phyloP scores from a whole-genome alignment of 2,113 vertebrate genomes.

The Seriola quinqueradiata region DNA sequence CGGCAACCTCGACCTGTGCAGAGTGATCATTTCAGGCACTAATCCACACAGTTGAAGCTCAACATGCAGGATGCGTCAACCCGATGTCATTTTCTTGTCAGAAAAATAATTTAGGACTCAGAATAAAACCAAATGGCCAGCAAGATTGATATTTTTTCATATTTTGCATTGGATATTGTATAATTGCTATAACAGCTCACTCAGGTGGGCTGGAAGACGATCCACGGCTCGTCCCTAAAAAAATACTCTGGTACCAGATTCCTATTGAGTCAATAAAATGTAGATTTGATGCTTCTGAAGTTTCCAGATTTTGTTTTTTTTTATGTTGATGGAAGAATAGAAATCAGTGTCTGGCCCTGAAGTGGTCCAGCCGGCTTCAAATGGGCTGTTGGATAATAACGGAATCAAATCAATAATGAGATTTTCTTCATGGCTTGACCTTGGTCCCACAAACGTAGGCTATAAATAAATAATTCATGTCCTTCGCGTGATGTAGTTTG shows the following conservation, averaged over 20 bases:
- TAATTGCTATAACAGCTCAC: neutral
- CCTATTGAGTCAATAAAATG: neutral
- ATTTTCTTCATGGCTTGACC: neutral
- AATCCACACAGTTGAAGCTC: neutral
- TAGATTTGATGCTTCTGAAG: neutral
- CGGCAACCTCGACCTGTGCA: neutral
- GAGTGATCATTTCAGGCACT: neutral
- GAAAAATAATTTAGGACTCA: neutral
- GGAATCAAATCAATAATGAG: neutral
- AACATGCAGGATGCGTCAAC: too few relatives aligned
- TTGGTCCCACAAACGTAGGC: neutral
- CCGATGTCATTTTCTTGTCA: neutral
- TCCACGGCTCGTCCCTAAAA: neutral
- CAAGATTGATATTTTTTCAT: neutral
- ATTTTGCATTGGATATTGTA: neutral
- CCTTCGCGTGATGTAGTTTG: neutral
- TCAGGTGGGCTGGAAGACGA: neutral
- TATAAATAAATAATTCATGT: slow-evolving; percentile 1
- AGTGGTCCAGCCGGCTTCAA: neutral
- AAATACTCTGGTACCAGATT: neutral
- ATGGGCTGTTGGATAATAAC: neutral
- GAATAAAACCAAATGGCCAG: neutral
- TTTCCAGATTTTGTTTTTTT: neutral
- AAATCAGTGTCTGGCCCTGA: neutral
- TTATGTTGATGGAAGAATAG: neutral